These are phyloP conservation scores for Limnephilus marmoratus DNA, from an alignment of 2,888 invertebrate species.

Conservation along the genomic window DNA sequence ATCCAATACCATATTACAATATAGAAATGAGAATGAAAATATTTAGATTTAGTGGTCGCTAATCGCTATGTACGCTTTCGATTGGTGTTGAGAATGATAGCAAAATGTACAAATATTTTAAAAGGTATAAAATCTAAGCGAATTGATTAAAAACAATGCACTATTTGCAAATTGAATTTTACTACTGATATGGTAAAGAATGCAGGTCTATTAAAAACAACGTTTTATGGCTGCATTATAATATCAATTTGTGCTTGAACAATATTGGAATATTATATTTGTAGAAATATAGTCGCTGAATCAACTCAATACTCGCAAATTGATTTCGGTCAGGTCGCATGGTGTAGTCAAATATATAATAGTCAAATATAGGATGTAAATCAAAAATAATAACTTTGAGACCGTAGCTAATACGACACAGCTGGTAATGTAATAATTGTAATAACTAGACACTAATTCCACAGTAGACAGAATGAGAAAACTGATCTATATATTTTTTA, in stretches of 20 bases:
- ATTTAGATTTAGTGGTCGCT: neutral
- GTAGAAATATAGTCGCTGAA: neutral
- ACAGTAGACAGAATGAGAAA: too few species aligned
- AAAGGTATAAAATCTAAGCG: neutral
- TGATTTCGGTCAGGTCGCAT: neutral
- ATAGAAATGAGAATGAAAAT: neutral
- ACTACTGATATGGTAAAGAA: neutral
- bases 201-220: neutral
- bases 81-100: neutral
- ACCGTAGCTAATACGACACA: neutral
- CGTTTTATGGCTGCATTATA: neutral
- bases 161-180: neutral
- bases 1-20: neutral
- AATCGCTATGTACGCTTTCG: too few species aligned
- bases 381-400: neutral
- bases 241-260: neutral
- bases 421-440: too few species aligned
- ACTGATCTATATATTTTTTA: too few species aligned
- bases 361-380: neutral
- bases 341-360: neutral
- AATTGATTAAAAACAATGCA: neutral
- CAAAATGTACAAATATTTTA: neutral
- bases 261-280: neutral
- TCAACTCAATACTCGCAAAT: neutral
- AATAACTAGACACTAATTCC: too few species aligned